Base-by-base conservation (phyloP, 2,888 invertebrate species). In the Caenorhabditis sp. region DNA sequence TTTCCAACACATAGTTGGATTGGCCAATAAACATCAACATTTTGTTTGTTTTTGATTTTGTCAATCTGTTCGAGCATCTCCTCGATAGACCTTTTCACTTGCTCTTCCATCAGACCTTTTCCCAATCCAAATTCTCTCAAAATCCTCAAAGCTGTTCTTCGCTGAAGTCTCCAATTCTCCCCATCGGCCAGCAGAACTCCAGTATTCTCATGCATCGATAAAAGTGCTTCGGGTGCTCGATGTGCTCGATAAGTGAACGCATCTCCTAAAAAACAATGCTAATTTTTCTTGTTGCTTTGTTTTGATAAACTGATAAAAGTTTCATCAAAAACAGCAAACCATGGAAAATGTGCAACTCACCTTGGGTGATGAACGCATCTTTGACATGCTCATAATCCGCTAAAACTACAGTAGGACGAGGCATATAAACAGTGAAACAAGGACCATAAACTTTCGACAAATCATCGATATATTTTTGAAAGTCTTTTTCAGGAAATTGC, bases 351-450 rank as follows among this genome's bases (percentile, higher is more conserved):
- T 24, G 49, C 49, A 10, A 53, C 21, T 51, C 24, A 69, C 77
- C 73, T 63, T 71, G 63, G 0, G 67, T 76, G 0, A 76, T 58
- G 5, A 77, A 74, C 10, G 82, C 82, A 2, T 83, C 81, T 23
- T 79, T 77, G 12, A 77, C 50, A 21, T 70, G 60, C 1, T 81
- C 78, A 54, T 76, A 83, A 53, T 72, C 73, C 10, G 66, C 70
- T 19, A 83, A 54, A 24, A 80, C 65, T 0, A 83, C 68, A 23
- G 63, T 55, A 0, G 78, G 81, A 10, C 53, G 19, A 0, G 81
- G 83, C 19, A 73, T 54, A 76, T 76, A 83, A 8, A 83, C n/a
- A 1, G 83, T 83, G 61, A 68, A 83, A 14, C 79, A 69, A 1
- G 78, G 77, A 3, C 83, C 83, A 58, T 82, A 83, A 10, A 59